Evolutionary conservation across 1,140 invertebrate genomes (phyloP).

Genomic region (Colletes latitarsis): DNA sequence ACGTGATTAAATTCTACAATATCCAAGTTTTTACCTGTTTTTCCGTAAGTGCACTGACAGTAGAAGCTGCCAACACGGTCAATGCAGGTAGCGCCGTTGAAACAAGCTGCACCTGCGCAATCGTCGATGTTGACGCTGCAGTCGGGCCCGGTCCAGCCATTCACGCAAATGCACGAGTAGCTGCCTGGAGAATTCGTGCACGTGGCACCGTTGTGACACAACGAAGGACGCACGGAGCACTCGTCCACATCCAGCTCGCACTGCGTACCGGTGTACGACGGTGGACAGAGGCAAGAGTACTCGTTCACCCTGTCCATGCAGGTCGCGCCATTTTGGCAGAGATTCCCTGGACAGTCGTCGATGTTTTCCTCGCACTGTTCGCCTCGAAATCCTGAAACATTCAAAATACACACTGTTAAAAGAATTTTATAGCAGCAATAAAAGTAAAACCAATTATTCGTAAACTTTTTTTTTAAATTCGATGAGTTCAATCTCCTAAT

Average conservation of each 20-base stretch:
- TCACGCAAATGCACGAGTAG: conserved; percentile 97
- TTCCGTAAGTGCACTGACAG: conserved; percentile 97
- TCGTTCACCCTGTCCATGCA: conserved; percentile 93
- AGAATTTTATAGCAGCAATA: background rate
- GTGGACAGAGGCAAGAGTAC: conserved; percentile 93
- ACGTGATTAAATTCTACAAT: no score
- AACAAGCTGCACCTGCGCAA: conserved; percentile 95
- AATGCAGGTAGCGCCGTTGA: conserved; percentile 98
- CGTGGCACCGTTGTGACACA: conserved; percentile 97
- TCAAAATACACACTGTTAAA: conserved; percentile 29
- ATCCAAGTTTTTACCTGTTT: conserved; percentile 87
- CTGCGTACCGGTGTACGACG: conserved; percentile 92
- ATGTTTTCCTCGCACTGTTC: conserved; percentile 94
- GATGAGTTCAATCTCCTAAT: no score
- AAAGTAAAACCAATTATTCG: no score
- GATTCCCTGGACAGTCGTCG: conserved; percentile 93
- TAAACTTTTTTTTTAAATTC: no score
- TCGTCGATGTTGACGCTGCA: conserved; percentile 97
- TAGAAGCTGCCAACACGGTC: conserved; percentile 96
- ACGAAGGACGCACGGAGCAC: conserved; percentile 89
- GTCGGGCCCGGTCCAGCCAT: conserved; percentile 95
- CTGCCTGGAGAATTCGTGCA: conserved; percentile 95
- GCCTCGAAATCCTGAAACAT: conserved; percentile 89
- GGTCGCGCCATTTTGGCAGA: conserved; percentile 94
- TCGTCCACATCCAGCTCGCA: conserved; percentile 92